Percentiles rank a stretch among this genome's conserved stretches.
Conservation (phyloP, 2,888 invertebrate genomes). For the Celastrina argiolus region DNA sequence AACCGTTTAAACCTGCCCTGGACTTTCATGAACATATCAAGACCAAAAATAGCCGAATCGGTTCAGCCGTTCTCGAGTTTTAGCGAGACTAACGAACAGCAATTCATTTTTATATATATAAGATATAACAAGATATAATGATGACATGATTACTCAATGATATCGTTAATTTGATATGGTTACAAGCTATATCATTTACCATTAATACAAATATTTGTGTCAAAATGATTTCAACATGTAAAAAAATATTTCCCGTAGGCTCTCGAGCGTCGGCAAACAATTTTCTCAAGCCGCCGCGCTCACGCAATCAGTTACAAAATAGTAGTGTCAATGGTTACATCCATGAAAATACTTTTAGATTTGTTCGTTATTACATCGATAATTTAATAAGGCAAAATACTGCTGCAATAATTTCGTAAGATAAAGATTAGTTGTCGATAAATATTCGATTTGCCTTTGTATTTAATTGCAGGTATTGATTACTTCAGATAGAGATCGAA, state of each 20-base stretch:
- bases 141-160: background rate
- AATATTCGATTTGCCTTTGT: slow-evolving; percentile 4
- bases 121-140: background rate
- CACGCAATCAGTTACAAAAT: slow-evolving; percentile 34
- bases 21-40: no score
- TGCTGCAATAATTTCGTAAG: background rate
- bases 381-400: slow-evolving; percentile 19
- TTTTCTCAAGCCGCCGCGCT: slow-evolving; percentile 19
- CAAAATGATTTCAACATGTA: slow-evolving; percentile 6
- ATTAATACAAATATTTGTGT: background rate
- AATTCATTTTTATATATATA: no score
- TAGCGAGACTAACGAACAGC: no score
- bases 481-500: slow-evolving; percentile 13
- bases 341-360: slow-evolving; percentile 31
- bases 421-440: slow-evolving; percentile 4
- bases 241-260: slow-evolving; percentile 18
- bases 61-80: no score
- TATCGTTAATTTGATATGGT: background rate
- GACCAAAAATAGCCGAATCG: no score
- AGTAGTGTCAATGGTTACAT: slow-evolving; percentile 34
- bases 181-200: slow-evolving; percentile 8
- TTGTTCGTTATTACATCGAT: slow-evolving; percentile 19
- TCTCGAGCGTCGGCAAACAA: slow-evolving; percentile 11
- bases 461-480: slow-evolving; percentile 17
- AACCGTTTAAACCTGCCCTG: no score